Base-by-base conservation (phyloP, 92 coral and sea anemone species). In the Montipora capitata region DNA sequence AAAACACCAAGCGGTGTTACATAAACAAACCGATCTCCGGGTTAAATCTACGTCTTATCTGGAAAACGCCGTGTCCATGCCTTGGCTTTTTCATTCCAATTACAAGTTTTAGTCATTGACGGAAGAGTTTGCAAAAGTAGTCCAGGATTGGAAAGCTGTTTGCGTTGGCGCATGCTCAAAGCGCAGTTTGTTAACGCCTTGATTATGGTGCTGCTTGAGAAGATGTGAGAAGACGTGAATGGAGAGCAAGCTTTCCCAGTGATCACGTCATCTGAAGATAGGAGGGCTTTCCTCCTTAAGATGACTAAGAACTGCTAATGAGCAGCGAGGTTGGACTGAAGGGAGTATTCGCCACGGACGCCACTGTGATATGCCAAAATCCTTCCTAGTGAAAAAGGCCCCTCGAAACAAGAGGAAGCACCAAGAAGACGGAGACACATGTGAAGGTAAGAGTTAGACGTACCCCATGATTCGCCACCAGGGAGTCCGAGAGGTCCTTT, bases 301-400 rank as follows among this genome's bases (percentile, higher is more conserved):
- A 70, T 27, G 59, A 65, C 85, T 81, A 70, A 67, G 58, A 79
- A 57, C 87, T 90, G 40, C 72, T n/a, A 77, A 90, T 74, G 89
- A 66, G 85, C 39, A 58, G 89, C 35, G 84, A 65, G 63, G 88
- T 40, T 77, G 86, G 86, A 54, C 2, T 27, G 58, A 72, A 72
- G 71, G 62, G 43, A 48, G 76, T 57, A 49, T 18, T 43, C 49
- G 62, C 80, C 52, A 10, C 52, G 89, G 67, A 79, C 68, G 82
- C 72, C 74, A 68, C 57, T 70, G 94, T 88, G 98, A 88, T 74
- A 97, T 97, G 99, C 99, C 99, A 78, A 96, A 93, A 79, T 97
- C 99, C 78, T 97, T 97, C 92, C 96, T 97, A 68, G 98, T 97
- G 80, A 97, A 97, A 91, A 96, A 97, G 62, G 84, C 88, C 77